These are phyloP conservation scores for Gnathonemus echidnorhynchus DNA, from an alignment of 2,113 vertebrate species.

Conservation along the genomic window DNA sequence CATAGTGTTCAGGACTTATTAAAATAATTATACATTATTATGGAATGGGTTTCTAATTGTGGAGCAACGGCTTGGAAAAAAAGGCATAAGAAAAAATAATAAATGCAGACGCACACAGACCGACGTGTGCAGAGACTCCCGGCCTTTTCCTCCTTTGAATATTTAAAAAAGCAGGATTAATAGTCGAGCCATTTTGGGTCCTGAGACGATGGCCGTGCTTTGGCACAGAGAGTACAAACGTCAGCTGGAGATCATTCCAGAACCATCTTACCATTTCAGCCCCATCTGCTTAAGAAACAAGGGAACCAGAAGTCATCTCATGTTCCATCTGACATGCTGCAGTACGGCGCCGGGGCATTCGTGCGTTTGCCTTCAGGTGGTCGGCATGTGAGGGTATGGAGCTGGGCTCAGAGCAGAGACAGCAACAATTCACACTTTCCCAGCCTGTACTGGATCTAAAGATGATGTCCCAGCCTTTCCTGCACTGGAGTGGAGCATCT, in stretches of 20 bases:
- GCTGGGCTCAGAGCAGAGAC: slow-evolving; percentile 12
- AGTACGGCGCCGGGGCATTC: neutral
- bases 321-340: neutral
- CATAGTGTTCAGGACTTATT: neutral
- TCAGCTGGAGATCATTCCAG: neutral
- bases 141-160: neutral
- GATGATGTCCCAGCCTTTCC: neutral
- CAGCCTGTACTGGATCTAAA: slow-evolving; percentile 7
- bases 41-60: neutral
- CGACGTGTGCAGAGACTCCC: neutral
- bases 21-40: neutral
- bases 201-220: neutral
- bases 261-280: neutral
- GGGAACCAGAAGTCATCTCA: neutral
- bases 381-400: slow-evolving; percentile 20
- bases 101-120: neutral
- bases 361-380: slow-evolving; percentile 23
- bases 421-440: slow-evolving; percentile 9
- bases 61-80: neutral
- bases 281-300: neutral
- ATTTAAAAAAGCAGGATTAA: neutral
- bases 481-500: neutral
- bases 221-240: neutral
- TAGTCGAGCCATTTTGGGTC: neutral
- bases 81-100: neutral